These are phyloP conservation scores for Pseudopipra pipra DNA, from an alignment of 2,113 vertebrate genomes.

Conservation along the genomic window DNA sequence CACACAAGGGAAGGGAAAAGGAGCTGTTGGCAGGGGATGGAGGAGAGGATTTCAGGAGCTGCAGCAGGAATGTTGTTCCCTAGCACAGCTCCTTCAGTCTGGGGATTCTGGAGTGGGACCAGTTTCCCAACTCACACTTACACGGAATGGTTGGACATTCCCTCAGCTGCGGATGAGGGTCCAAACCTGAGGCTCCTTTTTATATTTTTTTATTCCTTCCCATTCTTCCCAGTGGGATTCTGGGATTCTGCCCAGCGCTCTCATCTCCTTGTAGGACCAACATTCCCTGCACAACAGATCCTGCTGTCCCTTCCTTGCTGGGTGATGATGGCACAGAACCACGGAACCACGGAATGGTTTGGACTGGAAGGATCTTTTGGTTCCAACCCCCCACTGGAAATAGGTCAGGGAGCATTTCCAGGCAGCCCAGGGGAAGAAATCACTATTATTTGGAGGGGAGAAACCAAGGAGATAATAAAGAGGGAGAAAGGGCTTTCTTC, in stretches of 20 bases:
- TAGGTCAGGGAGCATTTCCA: neutral
- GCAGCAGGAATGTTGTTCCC: neutral
- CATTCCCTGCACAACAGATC: neutral
- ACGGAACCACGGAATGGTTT: neutral
- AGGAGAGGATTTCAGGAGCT: neutral
- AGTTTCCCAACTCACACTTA: neutral
- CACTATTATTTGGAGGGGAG: accelerated
- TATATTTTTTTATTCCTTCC: neutral
- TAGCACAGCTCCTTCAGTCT: neutral
- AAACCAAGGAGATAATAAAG: neutral
- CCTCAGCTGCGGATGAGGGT: neutral
- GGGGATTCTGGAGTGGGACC: neutral
- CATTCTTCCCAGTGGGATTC: no score
- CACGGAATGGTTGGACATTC: accelerated
- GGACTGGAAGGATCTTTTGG: neutral
- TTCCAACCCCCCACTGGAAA: accelerated
- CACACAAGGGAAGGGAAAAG: neutral
- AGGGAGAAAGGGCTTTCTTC: neutral
- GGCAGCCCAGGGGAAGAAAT: neutral
- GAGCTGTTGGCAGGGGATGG: neutral
- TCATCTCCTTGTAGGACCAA: neutral
- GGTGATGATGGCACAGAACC: accelerated
- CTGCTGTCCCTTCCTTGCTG: neutral
- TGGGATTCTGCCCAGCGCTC: neutral
- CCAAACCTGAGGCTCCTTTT: neutral